Base-by-base conservation (phyloP, 2,113 vertebrate genomes). In the Cercocebus atys region DNA sequence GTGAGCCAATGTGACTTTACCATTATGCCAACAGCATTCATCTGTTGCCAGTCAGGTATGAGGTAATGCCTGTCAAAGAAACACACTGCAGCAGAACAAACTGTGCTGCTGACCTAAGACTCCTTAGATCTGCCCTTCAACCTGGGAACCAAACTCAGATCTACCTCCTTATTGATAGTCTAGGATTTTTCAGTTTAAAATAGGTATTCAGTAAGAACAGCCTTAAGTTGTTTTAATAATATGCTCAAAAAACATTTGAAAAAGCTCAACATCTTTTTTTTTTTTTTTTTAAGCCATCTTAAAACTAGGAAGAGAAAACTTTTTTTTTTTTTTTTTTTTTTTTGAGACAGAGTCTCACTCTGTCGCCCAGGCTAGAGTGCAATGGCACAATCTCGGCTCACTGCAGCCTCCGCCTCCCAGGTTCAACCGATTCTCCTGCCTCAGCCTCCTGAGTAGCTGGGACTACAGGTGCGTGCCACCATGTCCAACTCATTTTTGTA, bases 251-350 rank as follows among this genome's bases (percentile, higher is more conserved):
- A 86, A 72, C 23, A 18, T 70, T 32, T 88, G 79, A 38, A 70
- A 79, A 57, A 81, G 27, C 12, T 70, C 52, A 92, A 30, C 47
- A 50, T 83, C 23, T 78, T 0, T 61, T 83, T 57, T 25, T 83
- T 57, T 25, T 43, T 43, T 43, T 43, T 43, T 35, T 84, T 66
- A 92, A 88, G 40, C 10, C 27, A 27, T 90, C 90, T 88, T 52
- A 80, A 90, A 96, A 82, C 20, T 47, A 86, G n/a, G 57, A 94
- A 43, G 27, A 88, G 23, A 78, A 90, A 82, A 55, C 59, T 82
- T 20, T 95, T 38, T 86, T 91, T 93, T 55, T 52, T 18, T 52
- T 55, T 20, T 18, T 52, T 17, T 52, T 6, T 55, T 17, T 52
- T 55, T 55, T 55, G 52, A 55, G 6, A 55, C 52, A 7, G 50